Percentiles rank a stretch among this genome's conserved stretches.
phyloP scores from a whole-genome alignment of 2,888 invertebrate species.

The Chesias legatella region DNA sequence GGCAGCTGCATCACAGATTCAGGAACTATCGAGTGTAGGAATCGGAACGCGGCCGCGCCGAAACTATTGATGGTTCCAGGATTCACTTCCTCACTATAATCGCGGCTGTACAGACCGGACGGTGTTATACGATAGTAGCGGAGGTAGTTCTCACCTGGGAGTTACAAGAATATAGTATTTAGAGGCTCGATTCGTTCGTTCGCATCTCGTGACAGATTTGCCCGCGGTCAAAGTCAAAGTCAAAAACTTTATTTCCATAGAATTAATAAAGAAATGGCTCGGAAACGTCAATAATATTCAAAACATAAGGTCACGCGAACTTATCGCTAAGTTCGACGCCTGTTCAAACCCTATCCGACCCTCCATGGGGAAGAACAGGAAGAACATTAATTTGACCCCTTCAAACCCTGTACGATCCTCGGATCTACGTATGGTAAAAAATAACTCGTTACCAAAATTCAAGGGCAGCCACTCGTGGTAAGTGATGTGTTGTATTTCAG shows the following conservation, averaged over 20 bases:
- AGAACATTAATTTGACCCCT: not conserved
- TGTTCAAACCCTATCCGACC: too few species aligned
- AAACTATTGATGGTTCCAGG: slow-evolving; percentile 85
- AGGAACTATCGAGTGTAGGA: slow-evolving; percentile 84
- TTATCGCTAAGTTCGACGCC: too few species aligned
- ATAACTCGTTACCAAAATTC: slow-evolving; percentile 63
- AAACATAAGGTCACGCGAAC: too few species aligned
- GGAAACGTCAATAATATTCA: too few species aligned
- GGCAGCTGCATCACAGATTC: slow-evolving; percentile 63
- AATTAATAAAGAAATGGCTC: too few species aligned
- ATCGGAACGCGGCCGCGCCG: slow-evolving; percentile 85
- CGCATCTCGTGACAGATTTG: too few species aligned
- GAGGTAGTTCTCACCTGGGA: slow-evolving; percentile 80
- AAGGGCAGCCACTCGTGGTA: slow-evolving; percentile 81
- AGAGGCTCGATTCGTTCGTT: too few species aligned
- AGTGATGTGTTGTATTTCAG: slow-evolving; percentile 81
- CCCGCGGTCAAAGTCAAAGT: too few species aligned
- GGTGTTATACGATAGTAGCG: slow-evolving; percentile 82
- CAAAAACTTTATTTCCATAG: too few species aligned
- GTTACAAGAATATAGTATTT: too few species aligned
- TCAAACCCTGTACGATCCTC: too few species aligned
- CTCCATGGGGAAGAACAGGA: not conserved
- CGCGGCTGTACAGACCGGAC: slow-evolving; percentile 81
- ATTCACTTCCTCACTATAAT: slow-evolving; percentile 83
- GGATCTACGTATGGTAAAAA: not conserved